These are phyloP conservation scores for Euzophera pinguis DNA, from an alignment of 2,888 invertebrate genomes.

Conservation along the genomic window DNA sequence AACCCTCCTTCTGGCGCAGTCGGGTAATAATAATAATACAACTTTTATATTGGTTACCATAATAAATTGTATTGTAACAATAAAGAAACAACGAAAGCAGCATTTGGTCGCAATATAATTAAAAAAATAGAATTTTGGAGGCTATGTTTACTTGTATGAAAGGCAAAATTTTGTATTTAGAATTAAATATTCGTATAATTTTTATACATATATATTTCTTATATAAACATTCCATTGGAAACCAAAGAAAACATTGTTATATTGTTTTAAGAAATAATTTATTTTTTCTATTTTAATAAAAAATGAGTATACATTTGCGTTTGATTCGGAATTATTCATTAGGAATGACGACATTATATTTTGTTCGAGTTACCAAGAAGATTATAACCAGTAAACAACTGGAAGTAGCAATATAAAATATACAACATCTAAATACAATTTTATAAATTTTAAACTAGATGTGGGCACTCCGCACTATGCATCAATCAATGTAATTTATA, in stretches of 20 bases:
- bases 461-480: too few species aligned
- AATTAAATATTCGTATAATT: not conserved
- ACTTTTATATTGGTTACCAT: too few species aligned
- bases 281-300: constrained; percentile 14
- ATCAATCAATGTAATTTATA: too few species aligned
- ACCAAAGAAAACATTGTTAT: constrained; percentile 16
- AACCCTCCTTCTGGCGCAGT: too few species aligned
- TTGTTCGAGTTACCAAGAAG: constrained; percentile 13
- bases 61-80: too few species aligned
- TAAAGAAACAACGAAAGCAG: too few species aligned
- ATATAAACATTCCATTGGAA: constrained; percentile 8
- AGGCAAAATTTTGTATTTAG: not conserved
- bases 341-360: constrained; percentile 6
- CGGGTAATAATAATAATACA: too few species aligned
- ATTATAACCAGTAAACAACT: not conserved
- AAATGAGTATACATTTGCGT: not conserved
- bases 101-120: too few species aligned
- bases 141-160: not conserved
- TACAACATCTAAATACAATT: too few species aligned
- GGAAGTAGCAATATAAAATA: too few species aligned
- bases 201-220: not conserved
- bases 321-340: not conserved
- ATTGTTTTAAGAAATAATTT: constrained; percentile 19
- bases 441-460: too few species aligned
- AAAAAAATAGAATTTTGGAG: too few species aligned